These are phyloP conservation scores for Chloropsis cyanopogon DNA, from an alignment of 2,113 vertebrate species.

Conservation along the genomic window DNA sequence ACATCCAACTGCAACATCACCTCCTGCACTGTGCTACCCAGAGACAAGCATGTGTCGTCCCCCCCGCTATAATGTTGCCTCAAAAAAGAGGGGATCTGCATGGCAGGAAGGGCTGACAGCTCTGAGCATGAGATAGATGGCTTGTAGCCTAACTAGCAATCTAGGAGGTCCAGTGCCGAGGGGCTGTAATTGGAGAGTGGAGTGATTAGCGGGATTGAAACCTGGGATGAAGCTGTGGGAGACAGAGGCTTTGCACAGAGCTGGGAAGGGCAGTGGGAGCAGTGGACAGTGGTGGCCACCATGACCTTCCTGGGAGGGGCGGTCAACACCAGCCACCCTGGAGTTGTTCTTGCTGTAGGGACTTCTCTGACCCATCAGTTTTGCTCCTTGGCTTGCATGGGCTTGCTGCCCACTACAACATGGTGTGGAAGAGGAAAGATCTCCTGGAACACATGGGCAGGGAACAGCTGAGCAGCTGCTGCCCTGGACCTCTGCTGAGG, in stretches of 20 bases:
- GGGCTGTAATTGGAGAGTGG: background rate
- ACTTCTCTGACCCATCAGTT: background rate
- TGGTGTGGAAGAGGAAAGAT: background rate
- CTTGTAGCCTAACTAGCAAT: background rate
- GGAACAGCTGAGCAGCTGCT: background rate
- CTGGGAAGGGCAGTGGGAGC: background rate
- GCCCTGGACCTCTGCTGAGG: background rate
- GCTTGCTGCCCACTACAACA: background rate
- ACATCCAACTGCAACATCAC: background rate
- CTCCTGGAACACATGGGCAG: background rate
- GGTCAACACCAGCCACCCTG: background rate
- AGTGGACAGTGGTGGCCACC: background rate
- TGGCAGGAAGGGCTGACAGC: background rate
- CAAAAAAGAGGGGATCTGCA: background rate
- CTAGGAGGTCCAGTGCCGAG: background rate
- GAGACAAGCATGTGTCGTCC: background rate
- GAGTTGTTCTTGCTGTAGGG: rapidly evolving
- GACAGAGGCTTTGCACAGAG: background rate
- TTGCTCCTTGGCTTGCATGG: background rate
- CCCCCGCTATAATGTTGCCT: background rate
- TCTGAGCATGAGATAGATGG: background rate
- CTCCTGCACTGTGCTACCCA: background rate
- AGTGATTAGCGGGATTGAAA: background rate
- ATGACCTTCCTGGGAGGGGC: background rate
- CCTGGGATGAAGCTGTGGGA: background rate